Evolutionary conservation across 2,797 vertebrate species (phyloP), one percentile per base, ranked within the genome.

Genomic region (Syncerus caffer): DNA sequence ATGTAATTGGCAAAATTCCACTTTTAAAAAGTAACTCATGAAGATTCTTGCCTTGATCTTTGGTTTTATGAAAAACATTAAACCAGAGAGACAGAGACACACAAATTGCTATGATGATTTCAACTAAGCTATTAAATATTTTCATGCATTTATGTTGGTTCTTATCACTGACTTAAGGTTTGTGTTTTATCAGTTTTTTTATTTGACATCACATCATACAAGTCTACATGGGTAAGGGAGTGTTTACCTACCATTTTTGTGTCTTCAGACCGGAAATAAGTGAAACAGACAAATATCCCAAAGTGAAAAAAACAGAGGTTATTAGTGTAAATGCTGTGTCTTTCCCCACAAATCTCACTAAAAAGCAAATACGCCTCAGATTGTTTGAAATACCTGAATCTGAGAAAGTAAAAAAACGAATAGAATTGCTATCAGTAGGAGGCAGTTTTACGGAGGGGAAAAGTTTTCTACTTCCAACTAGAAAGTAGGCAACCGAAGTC

Each of bases 51-150:
- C 9, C 29, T 92, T 74, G 79, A 79, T 29, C 38, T 86, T 92
- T 74, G 47, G n/a, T 82, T 93, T 94, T 84, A 71, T 93, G 88
- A 55, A 87, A 95, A 92, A 76, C 42, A 57, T 47, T 87, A 84
- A 96, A 38, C 38, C 60, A 55, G 29, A 92, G 76, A 29, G 62
- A n/a, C 86, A 62, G 29, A 95, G 62, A 29, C 25, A 42, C 25
- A 55, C 38, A 79, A 58, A 86, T 14, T 16, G 13, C 38, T 38
- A 11, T 51, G 55, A 50, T 51, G 76, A 78, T 93, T 93, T 92
- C 95, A 58, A 55, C 64, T 47, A 27, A 90, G 14, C 16, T 84
- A 14, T 50, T 76, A 47, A 90, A 62, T 79, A 45, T 90, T 58
- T 87, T 78, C 45, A 17, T 50, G 34, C 11, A 23, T 88, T 76